A percentile compares a stretch with the other conserved stretches of the same genome.
phyloP scores from a whole-genome alignment of 64 coral and sea anemone genomes.

The Montipora efflorescens region DNA sequence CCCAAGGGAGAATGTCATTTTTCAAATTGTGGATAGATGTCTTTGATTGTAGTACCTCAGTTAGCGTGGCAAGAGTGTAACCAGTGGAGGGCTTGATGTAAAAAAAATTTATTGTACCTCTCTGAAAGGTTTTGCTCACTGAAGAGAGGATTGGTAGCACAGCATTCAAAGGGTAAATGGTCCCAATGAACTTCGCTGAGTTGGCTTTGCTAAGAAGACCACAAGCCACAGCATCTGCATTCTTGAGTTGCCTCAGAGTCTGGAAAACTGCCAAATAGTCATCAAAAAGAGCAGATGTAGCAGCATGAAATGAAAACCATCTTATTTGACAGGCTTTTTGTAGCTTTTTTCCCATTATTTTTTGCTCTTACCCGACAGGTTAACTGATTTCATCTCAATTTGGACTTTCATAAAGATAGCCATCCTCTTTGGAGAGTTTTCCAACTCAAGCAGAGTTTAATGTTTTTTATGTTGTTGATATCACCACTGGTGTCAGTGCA shows the following conservation, averaged over 20 bases:
- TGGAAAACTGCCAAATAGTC: conserved; percentile 49
- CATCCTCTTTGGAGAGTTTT: too few species aligned
- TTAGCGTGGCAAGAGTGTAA: conserved; percentile 41
- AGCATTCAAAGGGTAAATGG: conserved; percentile 43
- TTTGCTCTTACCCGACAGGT: conserved; percentile 40
- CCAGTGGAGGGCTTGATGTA: conserved; percentile 54
- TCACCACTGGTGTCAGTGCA: conserved; percentile 62
- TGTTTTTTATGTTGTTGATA: conserved; percentile 49
- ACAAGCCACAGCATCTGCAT: conserved; percentile 60
- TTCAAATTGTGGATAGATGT: conserved; percentile 37
- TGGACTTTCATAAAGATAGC: too few species aligned
- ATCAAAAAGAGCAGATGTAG: conserved; percentile 21
- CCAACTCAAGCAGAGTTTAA: background rate
- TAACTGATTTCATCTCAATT: too few species aligned
- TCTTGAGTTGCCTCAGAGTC: conserved; percentile 39
- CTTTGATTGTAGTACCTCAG: conserved; percentile 28
- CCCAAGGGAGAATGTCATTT: conserved; percentile 32
- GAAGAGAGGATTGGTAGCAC: conserved; percentile 58
- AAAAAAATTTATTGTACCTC: conserved; percentile 48
- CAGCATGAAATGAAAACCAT: too few species aligned
- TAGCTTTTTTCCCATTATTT: background rate
- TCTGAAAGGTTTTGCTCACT: conserved; percentile 61
- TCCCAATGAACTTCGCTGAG: conserved; percentile 49
- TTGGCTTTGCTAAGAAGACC: conserved; percentile 52
- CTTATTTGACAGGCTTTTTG: conserved; percentile 51